A percentile compares a stretch with the other conserved stretches of the same genome.
Evolutionary conservation across 2,113 vertebrate genomes (phyloP).

Genomic region (Triplophysa tibetana): DNA sequence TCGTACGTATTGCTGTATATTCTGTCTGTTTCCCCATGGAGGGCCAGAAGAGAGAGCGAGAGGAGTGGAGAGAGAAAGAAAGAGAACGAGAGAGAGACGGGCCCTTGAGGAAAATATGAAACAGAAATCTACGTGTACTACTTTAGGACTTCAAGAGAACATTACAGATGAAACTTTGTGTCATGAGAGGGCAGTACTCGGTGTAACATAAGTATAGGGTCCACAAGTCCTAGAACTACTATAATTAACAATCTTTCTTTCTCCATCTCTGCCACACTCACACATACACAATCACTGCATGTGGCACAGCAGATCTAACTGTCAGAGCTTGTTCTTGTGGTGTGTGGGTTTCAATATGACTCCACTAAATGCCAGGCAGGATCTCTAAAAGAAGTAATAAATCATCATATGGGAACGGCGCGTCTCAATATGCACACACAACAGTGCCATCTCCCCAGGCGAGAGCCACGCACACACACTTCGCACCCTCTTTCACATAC

Average conservation of each 20-base stretch:
- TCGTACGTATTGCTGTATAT: slow-evolving; percentile 42
- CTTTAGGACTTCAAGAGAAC: background rate
- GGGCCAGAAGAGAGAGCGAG: slow-evolving; percentile 1
- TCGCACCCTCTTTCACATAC: slow-evolving; percentile 17
- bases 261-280: slow-evolving; percentile 14
- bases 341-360: slow-evolving; percentile 58
- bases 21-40: slow-evolving; percentile 29
- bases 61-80: slow-evolving; percentile 7
- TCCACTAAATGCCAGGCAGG: slow-evolving; percentile 63
- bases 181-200: background rate
- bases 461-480: slow-evolving; percentile 40
- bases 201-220: background rate
- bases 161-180: slow-evolving; percentile 5
- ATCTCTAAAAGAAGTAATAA: slow-evolving; percentile 62
- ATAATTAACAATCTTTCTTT: slow-evolving; percentile 29
- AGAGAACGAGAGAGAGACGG: background rate
- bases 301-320: slow-evolving; percentile 39
- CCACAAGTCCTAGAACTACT: slow-evolving; percentile 21
- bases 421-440: slow-evolving; percentile 56
- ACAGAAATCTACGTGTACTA: background rate
- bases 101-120: background rate
- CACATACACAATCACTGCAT: slow-evolving; percentile 20
- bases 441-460: slow-evolving; percentile 56
- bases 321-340: slow-evolving; percentile 55
- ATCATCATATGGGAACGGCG: slow-evolving; percentile 57